Evolutionary conservation across 23 tunicate genomes (phyloP), one percentile per base, ranked within the genome.

Genomic region (Pegea sp.): DNA sequence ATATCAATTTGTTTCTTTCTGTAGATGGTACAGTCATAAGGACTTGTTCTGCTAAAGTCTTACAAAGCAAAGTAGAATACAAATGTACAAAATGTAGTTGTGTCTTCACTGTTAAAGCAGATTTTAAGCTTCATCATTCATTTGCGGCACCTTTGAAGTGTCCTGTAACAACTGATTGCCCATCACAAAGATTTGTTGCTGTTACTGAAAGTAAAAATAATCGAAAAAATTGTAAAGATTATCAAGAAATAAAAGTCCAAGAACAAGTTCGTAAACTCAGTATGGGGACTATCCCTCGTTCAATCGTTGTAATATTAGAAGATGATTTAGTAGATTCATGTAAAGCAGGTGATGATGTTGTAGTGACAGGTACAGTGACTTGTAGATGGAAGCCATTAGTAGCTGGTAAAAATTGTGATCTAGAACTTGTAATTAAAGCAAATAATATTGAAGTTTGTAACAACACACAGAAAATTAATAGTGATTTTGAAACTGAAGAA

Each of bases 1-100:
- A 84, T 32, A 58, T 84, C 42, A 84, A 84, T 3, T 29, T 59
- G 22, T 84, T 72, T 31, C 55, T 84, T 3, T 77, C 81, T 0
- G 60, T 84, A 29, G 76, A 73, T 49, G 95, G 95, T 2, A 84
- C 95, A 25, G 95, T 84, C 20, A 84, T 84, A 13, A 67, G 95
- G 65, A 84, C 84, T 24, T 46, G 81, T 38, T 57, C 84, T 49
- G 76, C 72, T 0, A 84, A 84, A 27, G 59, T 84, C 8, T 57
- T 84, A 30, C 72, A 84, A 46, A 64, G 55, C 34, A 63, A 68
- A 62, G 64, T 63, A 54, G 80, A 73, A 34, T 74, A 66, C 58
- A 68, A 67, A 71, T 84, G 95, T 53, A 19, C 67, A 0, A 84
- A 74, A 29, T 73, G 95, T 50, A 44, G 57, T 29, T 64, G 65